These are phyloP conservation scores for Scaptomyza reducta DNA, from an alignment of 2,888 invertebrate genomes.

Conservation along the genomic window DNA sequence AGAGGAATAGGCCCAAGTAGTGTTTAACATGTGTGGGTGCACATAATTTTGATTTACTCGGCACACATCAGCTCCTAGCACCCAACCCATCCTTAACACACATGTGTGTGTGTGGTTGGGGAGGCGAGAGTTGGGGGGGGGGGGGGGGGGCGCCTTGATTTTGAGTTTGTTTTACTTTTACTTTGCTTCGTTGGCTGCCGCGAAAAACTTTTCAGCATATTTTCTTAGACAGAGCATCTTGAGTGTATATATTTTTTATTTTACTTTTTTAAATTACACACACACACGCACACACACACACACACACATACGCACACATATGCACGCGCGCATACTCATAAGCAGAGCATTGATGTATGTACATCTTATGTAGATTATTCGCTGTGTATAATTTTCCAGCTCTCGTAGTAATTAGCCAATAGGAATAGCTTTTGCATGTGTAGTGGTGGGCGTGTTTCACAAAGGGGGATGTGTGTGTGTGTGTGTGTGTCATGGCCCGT, in stretches of 20 bases:
- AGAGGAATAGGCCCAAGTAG: slow-evolving; percentile 20
- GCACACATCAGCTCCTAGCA: slow-evolving; percentile 7
- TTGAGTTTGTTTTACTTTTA: slow-evolving; percentile 51
- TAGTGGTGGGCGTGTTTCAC: slow-evolving; percentile 57
- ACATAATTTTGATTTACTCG: slow-evolving; percentile 63
- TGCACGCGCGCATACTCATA: slow-evolving; percentile 53
- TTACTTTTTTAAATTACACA: neutral
- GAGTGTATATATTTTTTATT: slow-evolving; percentile 9
- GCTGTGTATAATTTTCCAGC: slow-evolving; percentile 58
- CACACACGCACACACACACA: slow-evolving; percentile 13
- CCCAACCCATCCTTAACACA: neutral
- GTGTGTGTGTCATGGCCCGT: slow-evolving; percentile 13
- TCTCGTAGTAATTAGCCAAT: slow-evolving; percentile 73
- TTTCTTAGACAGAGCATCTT: slow-evolving; percentile 63
- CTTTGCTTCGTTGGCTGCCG: slow-evolving; percentile 15
- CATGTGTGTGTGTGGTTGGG: no score
- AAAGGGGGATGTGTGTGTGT: slow-evolving; percentile 14
- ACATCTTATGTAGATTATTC: slow-evolving; percentile 74
- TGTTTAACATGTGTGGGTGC: slow-evolving; percentile 28
- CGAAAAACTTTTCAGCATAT: slow-evolving; percentile 67
- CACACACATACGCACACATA: slow-evolving; percentile 4
- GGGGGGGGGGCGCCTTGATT: slow-evolving; percentile 34
- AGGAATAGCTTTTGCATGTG: slow-evolving; percentile 70
- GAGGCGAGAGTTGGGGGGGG: no score
- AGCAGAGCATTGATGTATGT: slow-evolving; percentile 56